These are phyloP conservation scores for Scaptomyza reducta DNA, from an alignment of 2,888 invertebrate genomes.

Conservation along the genomic window DNA sequence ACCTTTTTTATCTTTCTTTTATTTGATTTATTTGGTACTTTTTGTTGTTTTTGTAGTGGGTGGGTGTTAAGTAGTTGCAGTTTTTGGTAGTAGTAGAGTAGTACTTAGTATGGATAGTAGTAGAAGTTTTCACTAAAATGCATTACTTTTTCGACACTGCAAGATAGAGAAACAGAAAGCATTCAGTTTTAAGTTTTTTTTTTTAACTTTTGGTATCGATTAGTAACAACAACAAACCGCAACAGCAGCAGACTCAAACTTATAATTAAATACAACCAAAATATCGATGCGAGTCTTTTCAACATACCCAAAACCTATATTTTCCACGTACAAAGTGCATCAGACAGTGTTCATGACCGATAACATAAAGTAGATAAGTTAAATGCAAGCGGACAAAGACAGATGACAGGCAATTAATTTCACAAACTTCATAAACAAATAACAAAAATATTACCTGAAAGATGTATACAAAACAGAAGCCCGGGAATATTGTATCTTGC, in stretches of 20 bases:
- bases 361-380: slow-evolving; percentile 3
- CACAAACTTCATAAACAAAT: not conserved
- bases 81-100: slow-evolving; percentile 49
- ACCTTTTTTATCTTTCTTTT: slow-evolving; percentile 23
- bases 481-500: no score
- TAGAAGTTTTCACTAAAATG: slow-evolving; percentile 62
- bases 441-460: not conserved
- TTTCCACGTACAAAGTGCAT: not conserved
- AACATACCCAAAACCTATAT: not conserved
- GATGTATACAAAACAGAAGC: no score
- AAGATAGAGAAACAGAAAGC: slow-evolving; percentile 81
- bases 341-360: not conserved
- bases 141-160: slow-evolving; percentile 82
- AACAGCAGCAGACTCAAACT: slow-evolving; percentile 1
- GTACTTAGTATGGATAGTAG: slow-evolving; percentile 69
- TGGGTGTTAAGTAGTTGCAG: slow-evolving; percentile 62
- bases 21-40: slow-evolving; percentile 4
- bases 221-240: slow-evolving; percentile 33
- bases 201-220: slow-evolving; percentile 12
- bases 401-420: not conserved
- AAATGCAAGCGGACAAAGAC: not conserved
- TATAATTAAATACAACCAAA: not conserved
- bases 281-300: not conserved
- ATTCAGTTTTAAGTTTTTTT: slow-evolving; percentile 58
- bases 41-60: slow-evolving; percentile 50